Percentiles rank a stretch among this genome's conserved stretches.
Conservation (phyloP, 2,797 vertebrate genomes). For the Anisognathus igniventris region DNA sequence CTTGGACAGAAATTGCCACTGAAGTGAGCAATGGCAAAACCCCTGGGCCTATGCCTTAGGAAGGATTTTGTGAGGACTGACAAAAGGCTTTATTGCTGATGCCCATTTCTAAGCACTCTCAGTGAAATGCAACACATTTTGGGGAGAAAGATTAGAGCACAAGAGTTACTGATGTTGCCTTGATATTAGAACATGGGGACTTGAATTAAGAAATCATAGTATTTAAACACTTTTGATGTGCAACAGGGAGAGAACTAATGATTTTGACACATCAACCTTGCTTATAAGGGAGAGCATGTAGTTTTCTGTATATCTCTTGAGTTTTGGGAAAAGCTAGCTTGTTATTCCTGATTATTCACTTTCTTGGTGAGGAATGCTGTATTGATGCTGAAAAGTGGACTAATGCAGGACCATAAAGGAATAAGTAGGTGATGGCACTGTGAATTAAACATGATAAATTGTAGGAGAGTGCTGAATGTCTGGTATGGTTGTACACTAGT, state of each 20-base stretch:
- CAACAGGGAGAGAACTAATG: background rate
- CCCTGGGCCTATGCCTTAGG: rapidly evolving
- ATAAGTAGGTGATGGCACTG: background rate
- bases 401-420: background rate
- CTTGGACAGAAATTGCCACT: background rate
- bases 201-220: background rate
- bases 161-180: background rate
- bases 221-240: background rate
- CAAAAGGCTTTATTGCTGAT: background rate
- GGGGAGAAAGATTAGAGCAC: background rate
- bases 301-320: background rate
- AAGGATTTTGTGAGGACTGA: background rate
- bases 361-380: background rate
- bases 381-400: background rate
- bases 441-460: background rate
- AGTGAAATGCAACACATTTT: background rate
- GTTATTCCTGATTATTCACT: background rate
- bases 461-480: background rate
- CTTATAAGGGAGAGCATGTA: background rate
- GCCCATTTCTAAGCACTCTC: background rate
- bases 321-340: background rate
- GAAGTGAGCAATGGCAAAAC: background rate
- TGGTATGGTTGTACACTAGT: background rate
- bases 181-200: background rate
- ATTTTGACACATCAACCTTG: background rate